These are phyloP conservation scores for Uropsilus gracilis DNA, from an alignment of 2,113 vertebrate genomes.

Conservation along the genomic window DNA sequence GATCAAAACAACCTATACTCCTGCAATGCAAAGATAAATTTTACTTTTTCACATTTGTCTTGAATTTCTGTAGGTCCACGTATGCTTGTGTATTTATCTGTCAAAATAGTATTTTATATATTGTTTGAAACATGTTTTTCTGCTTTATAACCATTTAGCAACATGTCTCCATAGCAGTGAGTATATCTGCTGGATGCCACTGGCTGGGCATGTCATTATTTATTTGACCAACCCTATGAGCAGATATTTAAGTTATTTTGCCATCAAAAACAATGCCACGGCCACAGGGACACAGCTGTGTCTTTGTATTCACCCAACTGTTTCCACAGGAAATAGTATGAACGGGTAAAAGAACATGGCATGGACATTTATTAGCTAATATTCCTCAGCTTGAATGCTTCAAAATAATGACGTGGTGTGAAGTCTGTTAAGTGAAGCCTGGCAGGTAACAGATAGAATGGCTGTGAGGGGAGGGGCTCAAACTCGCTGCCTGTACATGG, in stretches of 20 bases:
- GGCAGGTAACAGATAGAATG: neutral
- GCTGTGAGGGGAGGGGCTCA: neutral
- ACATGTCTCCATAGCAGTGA: constrained; percentile 1
- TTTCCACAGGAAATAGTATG: neutral
- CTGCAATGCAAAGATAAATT: constrained; percentile 4
- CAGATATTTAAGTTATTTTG: neutral
- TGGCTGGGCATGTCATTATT: neutral
- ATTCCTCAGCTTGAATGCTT: neutral
- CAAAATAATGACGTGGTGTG: neutral
- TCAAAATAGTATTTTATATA: neutral
- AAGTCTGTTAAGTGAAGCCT: neutral
- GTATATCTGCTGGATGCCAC: neutral
- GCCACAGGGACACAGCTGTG: neutral
- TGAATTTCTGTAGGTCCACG: neutral
- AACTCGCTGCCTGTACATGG: too few species aligned
- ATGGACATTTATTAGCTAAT: neutral
- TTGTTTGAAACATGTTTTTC: neutral
- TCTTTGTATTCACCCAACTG: neutral
- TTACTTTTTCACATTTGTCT: neutral
- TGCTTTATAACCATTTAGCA: neutral
- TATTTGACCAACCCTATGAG: neutral
- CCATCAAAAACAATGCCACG: neutral
- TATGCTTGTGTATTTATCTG: neutral
- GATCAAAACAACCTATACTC: neutral
- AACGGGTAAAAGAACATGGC: neutral